Conservation (phyloP, 2,888 invertebrate genomes). For the Pollenia angustigena region DNA sequence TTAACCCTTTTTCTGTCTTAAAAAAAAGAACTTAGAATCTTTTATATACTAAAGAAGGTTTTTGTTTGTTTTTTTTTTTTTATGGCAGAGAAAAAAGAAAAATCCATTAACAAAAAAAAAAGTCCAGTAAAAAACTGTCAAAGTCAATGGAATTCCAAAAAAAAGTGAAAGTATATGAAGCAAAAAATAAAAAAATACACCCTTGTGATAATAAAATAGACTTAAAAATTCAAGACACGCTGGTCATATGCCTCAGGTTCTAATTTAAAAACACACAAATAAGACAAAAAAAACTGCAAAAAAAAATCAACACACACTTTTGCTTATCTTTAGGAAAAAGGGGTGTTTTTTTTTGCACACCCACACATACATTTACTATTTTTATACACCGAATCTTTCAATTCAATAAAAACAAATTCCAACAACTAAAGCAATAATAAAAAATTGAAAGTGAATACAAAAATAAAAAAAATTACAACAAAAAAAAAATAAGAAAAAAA, state of each 20-base stretch:
- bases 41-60: constrained; percentile 31
- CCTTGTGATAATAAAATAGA: constrained; percentile 50
- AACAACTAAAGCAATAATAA: constrained; percentile 51
- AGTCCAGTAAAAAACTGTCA: constrained; percentile 60
- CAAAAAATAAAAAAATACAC: constrained; percentile 51
- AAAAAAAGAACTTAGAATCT: constrained; percentile 15
- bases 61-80: constrained; percentile 10
- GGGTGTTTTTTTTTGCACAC: constrained; percentile 62
- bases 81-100: constrained; percentile 19
- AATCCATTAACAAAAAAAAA: constrained; percentile 60
- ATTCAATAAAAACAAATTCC: constrained; percentile 16
- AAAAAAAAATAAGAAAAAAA: constrained; percentile 72
- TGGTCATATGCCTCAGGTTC: constrained; percentile 72
- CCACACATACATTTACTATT: neutral
- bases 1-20: constrained; percentile 48
- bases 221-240: constrained; percentile 74
- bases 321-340: constrained; percentile 21
- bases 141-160: constrained; percentile 64
- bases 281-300: constrained; percentile 54
- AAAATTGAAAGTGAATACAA: constrained; percentile 65
- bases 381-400: neutral
- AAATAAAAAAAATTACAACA: constrained; percentile 30
- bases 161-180: constrained; percentile 52
- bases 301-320: constrained; percentile 24
- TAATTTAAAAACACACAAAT: constrained; percentile 69